Evolutionary conservation across 2,888 invertebrate species (phyloP).

Genomic region (Ischnus inquisitorius): DNA sequence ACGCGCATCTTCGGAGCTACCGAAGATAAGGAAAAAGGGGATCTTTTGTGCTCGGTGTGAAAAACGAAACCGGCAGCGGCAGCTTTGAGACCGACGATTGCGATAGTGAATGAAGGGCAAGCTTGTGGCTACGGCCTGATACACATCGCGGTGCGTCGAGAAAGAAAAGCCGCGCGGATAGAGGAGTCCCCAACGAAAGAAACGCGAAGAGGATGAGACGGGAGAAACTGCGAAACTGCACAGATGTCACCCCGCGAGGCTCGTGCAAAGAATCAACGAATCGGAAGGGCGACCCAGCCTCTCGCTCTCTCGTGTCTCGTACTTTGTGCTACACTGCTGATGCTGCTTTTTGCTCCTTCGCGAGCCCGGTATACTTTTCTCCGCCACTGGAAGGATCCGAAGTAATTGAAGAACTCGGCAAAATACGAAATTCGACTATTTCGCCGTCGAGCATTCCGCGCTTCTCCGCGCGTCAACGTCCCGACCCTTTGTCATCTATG

Average conservation of each 20-base stretch:
- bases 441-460: neutral
- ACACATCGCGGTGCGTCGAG: neutral
- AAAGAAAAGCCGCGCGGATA: conserved; percentile 16
- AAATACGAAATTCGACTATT: conserved; percentile 2
- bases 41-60: conserved; percentile 10
- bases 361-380: neutral
- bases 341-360: conserved; percentile 1
- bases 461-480: neutral
- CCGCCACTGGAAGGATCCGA: neutral
- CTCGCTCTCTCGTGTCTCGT: conserved; percentile 1
- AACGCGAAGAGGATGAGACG: conserved; percentile 6
- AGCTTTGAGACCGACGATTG: conserved; percentile 8
- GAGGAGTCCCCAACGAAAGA: conserved; percentile 15
- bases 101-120: conserved; percentile 18
- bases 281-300: conserved; percentile 14
- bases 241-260: conserved; percentile 46
- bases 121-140: neutral
- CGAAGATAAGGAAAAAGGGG: neutral
- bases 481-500: neutral
- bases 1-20: neutral
- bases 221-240: conserved; percentile 44
- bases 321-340: neutral
- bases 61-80: neutral
- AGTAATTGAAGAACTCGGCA: neutral
- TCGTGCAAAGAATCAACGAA: conserved; percentile 25